Evolutionary conservation across 2,113 vertebrate species (phyloP).

Genomic region (Ellobius talpinus): DNA sequence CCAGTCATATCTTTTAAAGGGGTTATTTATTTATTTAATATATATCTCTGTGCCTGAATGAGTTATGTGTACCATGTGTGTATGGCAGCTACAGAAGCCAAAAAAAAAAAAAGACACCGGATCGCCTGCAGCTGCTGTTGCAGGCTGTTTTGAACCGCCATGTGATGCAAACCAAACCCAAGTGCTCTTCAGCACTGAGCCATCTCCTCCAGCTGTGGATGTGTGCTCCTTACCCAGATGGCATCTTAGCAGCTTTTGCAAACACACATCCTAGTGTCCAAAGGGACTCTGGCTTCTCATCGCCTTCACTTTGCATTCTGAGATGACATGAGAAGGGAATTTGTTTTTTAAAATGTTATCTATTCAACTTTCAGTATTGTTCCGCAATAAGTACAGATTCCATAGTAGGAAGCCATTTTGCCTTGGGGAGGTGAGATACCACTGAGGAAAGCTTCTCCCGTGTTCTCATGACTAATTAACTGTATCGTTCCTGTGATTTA

Average conservation of each 20-base stretch:
- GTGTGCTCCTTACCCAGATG: neutral
- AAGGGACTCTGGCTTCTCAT: neutral
- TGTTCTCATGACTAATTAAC: conserved; percentile 85
- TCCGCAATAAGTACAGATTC: conserved; percentile 78
- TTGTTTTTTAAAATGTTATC: conserved; percentile 76
- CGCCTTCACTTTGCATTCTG: conserved; percentile 35
- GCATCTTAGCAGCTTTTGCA: neutral
- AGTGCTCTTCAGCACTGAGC: neutral
- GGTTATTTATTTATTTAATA: neutral
- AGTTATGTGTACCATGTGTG: neutral
- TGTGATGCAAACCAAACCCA: neutral
- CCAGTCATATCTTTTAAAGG: neutral
- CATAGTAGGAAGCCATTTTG: conserved; percentile 82
- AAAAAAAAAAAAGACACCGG: neutral
- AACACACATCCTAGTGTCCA: neutral
- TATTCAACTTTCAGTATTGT: conserved; percentile 82
- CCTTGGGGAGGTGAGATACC: conserved; percentile 78
- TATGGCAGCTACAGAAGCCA: neutral
- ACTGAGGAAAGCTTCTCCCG: conserved; percentile 81
- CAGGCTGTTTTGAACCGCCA: too few relatives aligned
- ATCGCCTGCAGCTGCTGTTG: neutral
- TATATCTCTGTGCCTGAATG: neutral
- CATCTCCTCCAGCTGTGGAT: neutral
- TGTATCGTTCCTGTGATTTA: conserved; percentile 85
- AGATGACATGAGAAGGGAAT: conserved; percentile 67